Conservation (phyloP, 2,113 vertebrate species). For the Pavo muticus region DNA sequence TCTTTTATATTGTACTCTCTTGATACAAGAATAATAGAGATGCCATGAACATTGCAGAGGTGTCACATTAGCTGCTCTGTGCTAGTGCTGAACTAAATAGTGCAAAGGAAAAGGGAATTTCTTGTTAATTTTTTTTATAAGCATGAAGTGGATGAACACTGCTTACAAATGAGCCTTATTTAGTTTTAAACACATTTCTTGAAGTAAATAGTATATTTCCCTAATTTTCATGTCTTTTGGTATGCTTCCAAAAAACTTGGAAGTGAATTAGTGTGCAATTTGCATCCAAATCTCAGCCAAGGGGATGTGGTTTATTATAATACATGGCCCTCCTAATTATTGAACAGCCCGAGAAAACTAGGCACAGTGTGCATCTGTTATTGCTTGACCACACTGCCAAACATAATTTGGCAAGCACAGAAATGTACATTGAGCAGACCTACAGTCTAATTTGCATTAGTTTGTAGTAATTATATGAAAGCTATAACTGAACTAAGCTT, state of each 20-base stretch:
- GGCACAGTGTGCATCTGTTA: slow-evolving; percentile 84
- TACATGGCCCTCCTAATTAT: slow-evolving; percentile 88
- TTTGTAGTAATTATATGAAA: slow-evolving; percentile 84
- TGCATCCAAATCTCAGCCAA: slow-evolving; percentile 90
- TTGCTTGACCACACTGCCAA: slow-evolving; percentile 89
- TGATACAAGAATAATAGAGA: slow-evolving; percentile 60
- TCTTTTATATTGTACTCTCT: slow-evolving; percentile 63
- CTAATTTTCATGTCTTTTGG: slow-evolving; percentile 87
- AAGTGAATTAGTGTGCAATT: slow-evolving; percentile 89
- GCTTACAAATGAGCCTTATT: slow-evolving; percentile 79
- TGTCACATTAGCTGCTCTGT: slow-evolving; percentile 62
- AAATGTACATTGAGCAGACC: slow-evolving; percentile 89
- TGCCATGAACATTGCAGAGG: slow-evolving; percentile 68
- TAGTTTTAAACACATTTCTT: slow-evolving; percentile 81
- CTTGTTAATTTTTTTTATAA: slow-evolving; percentile 74
- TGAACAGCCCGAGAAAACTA: slow-evolving; percentile 89
- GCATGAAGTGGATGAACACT: slow-evolving; percentile 64
- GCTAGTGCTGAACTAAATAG: slow-evolving; percentile 51
- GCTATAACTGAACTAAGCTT: slow-evolving; percentile 81
- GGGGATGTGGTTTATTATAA: slow-evolving; percentile 95
- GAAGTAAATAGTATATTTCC: slow-evolving; percentile 82
- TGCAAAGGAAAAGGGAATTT: slow-evolving; percentile 62
- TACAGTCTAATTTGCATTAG: slow-evolving; percentile 83
- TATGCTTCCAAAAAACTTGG: slow-evolving; percentile 83
- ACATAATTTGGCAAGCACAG: slow-evolving; percentile 84